phyloP scores from a whole-genome alignment of 2,113 vertebrate species.

The Microtus richardsoni region DNA sequence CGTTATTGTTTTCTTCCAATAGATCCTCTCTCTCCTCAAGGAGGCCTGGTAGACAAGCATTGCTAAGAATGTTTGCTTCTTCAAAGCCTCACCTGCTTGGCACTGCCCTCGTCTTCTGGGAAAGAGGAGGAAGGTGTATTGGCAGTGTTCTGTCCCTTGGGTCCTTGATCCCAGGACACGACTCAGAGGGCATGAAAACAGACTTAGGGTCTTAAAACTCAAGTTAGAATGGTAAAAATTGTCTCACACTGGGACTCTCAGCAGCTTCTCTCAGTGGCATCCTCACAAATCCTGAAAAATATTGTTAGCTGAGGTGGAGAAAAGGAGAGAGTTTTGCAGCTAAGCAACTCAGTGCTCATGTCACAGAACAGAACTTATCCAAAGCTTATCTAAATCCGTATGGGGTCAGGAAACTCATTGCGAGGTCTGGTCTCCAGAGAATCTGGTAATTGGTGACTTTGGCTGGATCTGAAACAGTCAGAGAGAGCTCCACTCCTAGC shows the following conservation, averaged over 20 bases:
- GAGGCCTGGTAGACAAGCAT: neutral
- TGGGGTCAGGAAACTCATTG: slow-evolving; percentile 74
- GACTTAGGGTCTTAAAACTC: neutral
- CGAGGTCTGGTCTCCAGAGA: slow-evolving; percentile 72
- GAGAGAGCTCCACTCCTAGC: slow-evolving; percentile 43
- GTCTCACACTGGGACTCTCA: neutral
- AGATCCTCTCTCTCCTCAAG: fast-evolving
- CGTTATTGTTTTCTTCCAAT: neutral
- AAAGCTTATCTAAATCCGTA: slow-evolving; percentile 77
- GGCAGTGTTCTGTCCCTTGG: neutral
- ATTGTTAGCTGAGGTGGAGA: slow-evolving; percentile 5
- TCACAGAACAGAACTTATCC: slow-evolving; percentile 75
- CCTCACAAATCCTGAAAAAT: slow-evolving; percentile 32
- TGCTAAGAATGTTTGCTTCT: neutral
- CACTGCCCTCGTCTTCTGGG: neutral
- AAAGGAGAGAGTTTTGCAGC: slow-evolving; percentile 51
- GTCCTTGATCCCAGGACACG: neutral
- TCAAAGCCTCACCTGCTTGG: neutral
- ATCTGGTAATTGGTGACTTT: slow-evolving; percentile 74
- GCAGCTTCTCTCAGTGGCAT: neutral
- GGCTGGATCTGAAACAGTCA: slow-evolving; percentile 66
- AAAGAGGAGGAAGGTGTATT: neutral
- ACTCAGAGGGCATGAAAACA: neutral
- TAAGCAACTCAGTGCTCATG: slow-evolving; percentile 57
- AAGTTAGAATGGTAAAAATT: neutral